Percentiles rank a stretch among this genome's conserved stretches.
Conservation (phyloP, 2,888 invertebrate genomes). For the Acanthosepion pharaonis region DNA sequence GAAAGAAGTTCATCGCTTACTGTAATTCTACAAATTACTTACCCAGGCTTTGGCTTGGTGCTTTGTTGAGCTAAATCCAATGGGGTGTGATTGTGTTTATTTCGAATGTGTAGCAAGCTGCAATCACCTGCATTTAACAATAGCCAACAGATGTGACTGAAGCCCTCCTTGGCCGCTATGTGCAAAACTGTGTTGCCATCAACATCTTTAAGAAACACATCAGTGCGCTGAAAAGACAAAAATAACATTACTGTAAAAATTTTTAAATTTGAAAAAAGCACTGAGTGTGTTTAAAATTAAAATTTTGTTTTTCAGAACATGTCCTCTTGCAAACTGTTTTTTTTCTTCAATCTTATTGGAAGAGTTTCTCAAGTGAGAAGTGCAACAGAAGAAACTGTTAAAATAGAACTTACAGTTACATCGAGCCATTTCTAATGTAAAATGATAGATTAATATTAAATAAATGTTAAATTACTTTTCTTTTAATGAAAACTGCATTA, state of each 20-base stretch:
- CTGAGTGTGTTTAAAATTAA: no score
- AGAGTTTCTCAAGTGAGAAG: no score
- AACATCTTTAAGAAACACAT: conserved; percentile 61
- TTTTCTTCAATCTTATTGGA: no score
- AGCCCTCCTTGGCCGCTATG: conserved; percentile 66
- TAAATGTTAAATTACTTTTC: no score
- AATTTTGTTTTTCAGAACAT: no score
- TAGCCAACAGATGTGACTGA: conserved; percentile 65
- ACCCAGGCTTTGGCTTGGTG: conserved; percentile 56
- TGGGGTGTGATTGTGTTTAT: conserved; percentile 67
- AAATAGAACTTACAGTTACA: no score
- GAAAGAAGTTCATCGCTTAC: neutral
- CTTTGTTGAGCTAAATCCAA: conserved; percentile 60
- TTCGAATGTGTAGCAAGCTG: conserved; percentile 59
- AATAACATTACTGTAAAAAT: neutral
- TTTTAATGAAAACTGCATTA: no score
- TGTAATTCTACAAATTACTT: neutral
- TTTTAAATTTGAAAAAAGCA: neutral
- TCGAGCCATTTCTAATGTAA: no score
- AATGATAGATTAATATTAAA: no score
- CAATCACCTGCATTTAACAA: conserved; percentile 63
- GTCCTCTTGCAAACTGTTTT: no score
- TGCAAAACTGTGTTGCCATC: conserved; percentile 71
- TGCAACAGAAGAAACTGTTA: no score
- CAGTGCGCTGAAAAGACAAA: conserved; percentile 62